Evolutionary conservation across 1,140 invertebrate species (phyloP).

Genomic region (Drosophila triauraria): DNA sequence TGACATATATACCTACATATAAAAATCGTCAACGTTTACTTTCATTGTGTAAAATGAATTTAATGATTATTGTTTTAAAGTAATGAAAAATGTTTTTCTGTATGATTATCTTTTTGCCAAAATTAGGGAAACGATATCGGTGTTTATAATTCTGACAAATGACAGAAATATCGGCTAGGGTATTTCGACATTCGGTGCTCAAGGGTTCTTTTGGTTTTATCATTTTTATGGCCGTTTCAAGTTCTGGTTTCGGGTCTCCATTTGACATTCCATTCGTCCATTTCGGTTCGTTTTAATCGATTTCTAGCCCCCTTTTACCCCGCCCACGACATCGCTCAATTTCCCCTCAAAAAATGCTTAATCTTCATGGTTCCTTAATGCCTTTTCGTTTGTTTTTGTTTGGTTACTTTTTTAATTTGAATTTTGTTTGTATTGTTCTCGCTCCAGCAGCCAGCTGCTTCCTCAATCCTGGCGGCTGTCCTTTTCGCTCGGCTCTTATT

Average conservation of each 20-base stretch:
- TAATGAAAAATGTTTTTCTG: no score
- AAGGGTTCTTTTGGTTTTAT: constrained; percentile 33
- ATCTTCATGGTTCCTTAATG: constrained; percentile 56
- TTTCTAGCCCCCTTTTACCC: constrained; percentile 44
- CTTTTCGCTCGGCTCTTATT: constrained; percentile 9
- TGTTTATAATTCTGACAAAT: no score
- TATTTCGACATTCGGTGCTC: background rate
- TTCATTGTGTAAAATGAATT: no score
- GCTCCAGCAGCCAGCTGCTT: constrained; percentile 11
- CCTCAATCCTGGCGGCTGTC: background rate
- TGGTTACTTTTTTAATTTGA: constrained; percentile 63
- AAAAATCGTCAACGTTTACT: no score
- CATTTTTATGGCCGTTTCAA: constrained; percentile 59
- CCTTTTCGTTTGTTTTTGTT: constrained; percentile 58
- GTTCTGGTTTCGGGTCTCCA: constrained; percentile 44
- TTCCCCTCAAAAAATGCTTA: constrained; percentile 10
- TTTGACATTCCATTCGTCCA: constrained; percentile 73
- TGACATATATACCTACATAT: no score
- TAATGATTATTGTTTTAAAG: no score
- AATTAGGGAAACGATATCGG: no score
- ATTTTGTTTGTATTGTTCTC: constrained; percentile 55
- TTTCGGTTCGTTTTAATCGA: constrained; percentile 76
- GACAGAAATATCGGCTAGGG: background rate
- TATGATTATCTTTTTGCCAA: no score
- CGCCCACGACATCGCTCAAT: background rate